Evolutionary conservation across 2,113 vertebrate genomes (phyloP).

Genomic region (Pedionomus torquatus): DNA sequence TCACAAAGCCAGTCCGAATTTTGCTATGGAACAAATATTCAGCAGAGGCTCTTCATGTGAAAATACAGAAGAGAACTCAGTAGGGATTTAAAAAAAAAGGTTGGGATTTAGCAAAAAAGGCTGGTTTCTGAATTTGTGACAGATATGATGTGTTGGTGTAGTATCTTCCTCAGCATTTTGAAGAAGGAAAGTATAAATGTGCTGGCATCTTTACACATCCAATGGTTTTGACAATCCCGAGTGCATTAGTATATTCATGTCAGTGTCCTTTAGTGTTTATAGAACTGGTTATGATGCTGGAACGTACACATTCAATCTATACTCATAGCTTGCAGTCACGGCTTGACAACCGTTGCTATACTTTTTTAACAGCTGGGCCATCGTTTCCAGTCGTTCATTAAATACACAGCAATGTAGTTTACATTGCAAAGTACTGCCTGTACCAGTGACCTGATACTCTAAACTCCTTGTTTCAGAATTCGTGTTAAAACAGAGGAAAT

Average conservation of each 20-base stretch:
- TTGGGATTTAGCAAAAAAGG: not conserved
- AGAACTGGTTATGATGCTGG: rapidly evolving
- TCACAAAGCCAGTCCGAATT: not conserved
- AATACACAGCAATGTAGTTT: not conserved
- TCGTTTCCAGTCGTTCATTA: not conserved
- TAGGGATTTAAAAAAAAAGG: not conserved
- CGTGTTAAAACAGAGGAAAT: not conserved
- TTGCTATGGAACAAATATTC: not conserved
- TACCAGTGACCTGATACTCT: not conserved
- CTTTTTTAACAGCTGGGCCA: not conserved
- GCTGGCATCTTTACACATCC: not conserved
- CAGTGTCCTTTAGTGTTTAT: not conserved
- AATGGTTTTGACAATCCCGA: not conserved
- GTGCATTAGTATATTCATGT: not conserved
- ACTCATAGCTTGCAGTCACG: not conserved
- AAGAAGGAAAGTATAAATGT: not conserved
- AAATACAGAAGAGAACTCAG: not conserved
- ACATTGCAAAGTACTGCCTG: not conserved
- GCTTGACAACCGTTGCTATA: not conserved
- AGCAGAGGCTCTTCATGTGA: not conserved
- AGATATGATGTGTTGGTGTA: not conserved
- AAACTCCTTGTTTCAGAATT: not conserved
- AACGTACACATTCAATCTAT: not conserved
- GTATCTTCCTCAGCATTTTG: not conserved
- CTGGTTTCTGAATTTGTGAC: not conserved